phyloP scores from a whole-genome alignment of 2,797 vertebrate genomes.

The Liasis olivaceus region DNA sequence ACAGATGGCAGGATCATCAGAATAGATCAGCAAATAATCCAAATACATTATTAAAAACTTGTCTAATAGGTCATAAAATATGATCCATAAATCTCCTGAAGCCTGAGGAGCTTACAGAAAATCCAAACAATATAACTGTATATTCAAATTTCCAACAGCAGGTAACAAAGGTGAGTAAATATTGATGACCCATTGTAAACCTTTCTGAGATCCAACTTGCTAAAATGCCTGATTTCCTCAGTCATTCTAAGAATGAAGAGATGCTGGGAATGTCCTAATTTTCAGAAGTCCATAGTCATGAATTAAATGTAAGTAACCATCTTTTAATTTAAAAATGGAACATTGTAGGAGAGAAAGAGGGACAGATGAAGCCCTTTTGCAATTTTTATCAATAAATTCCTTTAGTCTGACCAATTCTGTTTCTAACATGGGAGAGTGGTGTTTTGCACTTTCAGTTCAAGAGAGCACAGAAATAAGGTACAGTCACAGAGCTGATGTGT shows the following conservation, averaged over 20 bases:
- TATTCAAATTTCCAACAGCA: not conserved
- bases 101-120: not conserved
- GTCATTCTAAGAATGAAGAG: not conserved
- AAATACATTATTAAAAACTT: not conserved
- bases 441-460: not conserved
- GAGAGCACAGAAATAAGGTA: not conserved
- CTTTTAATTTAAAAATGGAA: not conserved
- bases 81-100: not conserved
- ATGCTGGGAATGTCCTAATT: not conserved
- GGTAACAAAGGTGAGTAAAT: not conserved
- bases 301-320: not conserved
- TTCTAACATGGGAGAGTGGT: not conserved
- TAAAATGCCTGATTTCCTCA: not conserved
- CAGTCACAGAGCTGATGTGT: not conserved
- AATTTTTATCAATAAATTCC: not conserved
- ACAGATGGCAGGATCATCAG: not conserved
- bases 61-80: not conserved
- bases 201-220: not conserved
- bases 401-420: not conserved
- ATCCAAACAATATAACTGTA: not conserved
- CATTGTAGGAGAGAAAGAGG: not conserved
- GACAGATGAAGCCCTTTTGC: not conserved
- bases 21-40: not conserved
- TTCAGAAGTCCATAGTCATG: not conserved
- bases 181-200: not conserved